These are phyloP conservation scores for Gryllus bimaculatus DNA, from an alignment of 1,140 invertebrate genomes.

Conservation along the genomic window DNA sequence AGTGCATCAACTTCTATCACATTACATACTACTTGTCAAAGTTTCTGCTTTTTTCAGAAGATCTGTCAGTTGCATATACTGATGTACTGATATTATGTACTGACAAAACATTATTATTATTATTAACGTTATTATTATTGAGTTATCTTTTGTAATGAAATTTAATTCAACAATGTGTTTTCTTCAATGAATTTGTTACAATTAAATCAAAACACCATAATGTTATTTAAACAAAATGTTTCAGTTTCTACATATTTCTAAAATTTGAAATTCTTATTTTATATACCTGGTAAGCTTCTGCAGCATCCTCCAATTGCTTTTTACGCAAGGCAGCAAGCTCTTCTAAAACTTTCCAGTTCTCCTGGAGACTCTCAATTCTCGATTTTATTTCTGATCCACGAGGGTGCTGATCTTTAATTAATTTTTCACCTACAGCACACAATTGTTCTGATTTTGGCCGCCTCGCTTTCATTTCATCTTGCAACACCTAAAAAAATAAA, in stretches of 20 bases:
- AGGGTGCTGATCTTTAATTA: constrained; percentile 69
- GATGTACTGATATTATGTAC: no score
- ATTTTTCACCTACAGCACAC: constrained; percentile 55
- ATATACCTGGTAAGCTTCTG: constrained; percentile 76
- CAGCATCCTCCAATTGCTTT: constrained; percentile 84
- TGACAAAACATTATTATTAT: no score
- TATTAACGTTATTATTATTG: no score
- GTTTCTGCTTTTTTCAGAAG: no score
- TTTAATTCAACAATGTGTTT: no score
- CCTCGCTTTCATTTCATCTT: constrained; percentile 85
- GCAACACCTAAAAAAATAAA: constrained; percentile 43
- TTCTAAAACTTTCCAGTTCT: constrained; percentile 77
- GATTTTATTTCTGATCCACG: constrained; percentile 65
- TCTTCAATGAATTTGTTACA: no score
- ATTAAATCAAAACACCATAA: no score
- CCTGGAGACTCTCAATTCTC: constrained; percentile 67
- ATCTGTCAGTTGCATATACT: no score
- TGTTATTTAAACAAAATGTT: neutral
- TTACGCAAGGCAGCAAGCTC: constrained; percentile 73
- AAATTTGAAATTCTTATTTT: neutral
- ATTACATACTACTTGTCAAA: no score
- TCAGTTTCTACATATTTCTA: neutral
- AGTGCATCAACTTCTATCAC: no score
- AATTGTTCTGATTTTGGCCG: constrained; percentile 70
- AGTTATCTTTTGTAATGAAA: no score